These are phyloP conservation scores for Prosapia bicincta DNA, from an alignment of 2,888 invertebrate genomes.

Conservation along the genomic window DNA sequence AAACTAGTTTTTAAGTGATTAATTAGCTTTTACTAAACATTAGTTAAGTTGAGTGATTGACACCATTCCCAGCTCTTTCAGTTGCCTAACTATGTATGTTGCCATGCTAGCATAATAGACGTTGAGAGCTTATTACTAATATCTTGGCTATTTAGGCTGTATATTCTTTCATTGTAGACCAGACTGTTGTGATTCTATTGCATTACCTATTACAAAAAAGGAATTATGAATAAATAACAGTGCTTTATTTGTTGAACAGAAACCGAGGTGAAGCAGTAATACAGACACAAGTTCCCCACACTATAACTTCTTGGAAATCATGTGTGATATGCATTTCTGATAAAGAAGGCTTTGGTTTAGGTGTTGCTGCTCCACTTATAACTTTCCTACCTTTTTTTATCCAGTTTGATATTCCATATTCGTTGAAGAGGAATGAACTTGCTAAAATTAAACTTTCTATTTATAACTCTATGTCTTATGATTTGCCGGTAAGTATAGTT, in stretches of 20 bases:
- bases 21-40: too few relatives aligned
- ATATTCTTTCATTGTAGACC: too few relatives aligned
- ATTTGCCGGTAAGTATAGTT: conserved; percentile 57
- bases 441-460: conserved; percentile 62
- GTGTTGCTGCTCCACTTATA: conserved; percentile 48
- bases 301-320: conserved; percentile 48
- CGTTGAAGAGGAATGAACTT: conserved; percentile 62
- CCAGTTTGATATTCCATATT: conserved; percentile 63
- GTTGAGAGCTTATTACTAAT: too few relatives aligned
- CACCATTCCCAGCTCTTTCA: too few relatives aligned
- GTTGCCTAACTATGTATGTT: too few relatives aligned
- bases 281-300: conserved; percentile 43
- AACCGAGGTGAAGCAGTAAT: conserved; percentile 23
- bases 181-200: too few relatives aligned
- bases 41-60: too few relatives aligned
- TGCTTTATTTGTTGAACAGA: conserved; percentile 13
- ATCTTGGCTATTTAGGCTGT: too few relatives aligned
- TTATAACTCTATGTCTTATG: conserved; percentile 68
- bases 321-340: conserved; percentile 44
- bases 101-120: too few relatives aligned
- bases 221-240: too few relatives aligned
- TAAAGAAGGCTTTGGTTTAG: conserved; percentile 50
- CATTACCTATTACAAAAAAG: too few relatives aligned
- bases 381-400: conserved; percentile 73
- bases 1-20: too few relatives aligned